These are phyloP conservation scores for Pelmatolapia mariae DNA, from an alignment of 2,113 vertebrate genomes.

Conservation along the genomic window DNA sequence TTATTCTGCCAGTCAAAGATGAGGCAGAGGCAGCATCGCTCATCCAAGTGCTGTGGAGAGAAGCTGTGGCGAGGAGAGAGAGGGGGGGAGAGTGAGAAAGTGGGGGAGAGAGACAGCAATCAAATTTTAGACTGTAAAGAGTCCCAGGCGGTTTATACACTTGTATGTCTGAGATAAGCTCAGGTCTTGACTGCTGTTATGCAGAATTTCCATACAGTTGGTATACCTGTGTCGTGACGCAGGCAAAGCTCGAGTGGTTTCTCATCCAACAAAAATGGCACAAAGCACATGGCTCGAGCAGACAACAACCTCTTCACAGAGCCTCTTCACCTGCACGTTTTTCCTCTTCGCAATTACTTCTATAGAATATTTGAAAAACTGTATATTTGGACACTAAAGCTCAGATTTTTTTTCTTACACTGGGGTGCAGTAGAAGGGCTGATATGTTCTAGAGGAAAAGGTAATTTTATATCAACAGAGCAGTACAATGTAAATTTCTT, in stretches of 20 bases:
- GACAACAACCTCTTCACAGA: background rate
- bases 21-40: constrained; percentile 46
- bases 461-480: background rate
- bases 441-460: background rate
- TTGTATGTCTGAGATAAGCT: constrained; percentile 41
- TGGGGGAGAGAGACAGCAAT: constrained; percentile 13
- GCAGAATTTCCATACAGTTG: constrained; percentile 30
- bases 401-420: background rate
- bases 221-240: background rate
- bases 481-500: background rate
- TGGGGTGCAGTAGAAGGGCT: background rate
- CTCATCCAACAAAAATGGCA: background rate
- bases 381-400: background rate
- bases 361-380: background rate
- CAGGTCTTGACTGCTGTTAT: constrained; percentile 40
- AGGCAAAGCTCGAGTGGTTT: background rate
- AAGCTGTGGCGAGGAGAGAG: background rate
- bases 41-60: constrained; percentile 29
- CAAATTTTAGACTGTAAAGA: constrained; percentile 42
- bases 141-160: constrained; percentile 42
- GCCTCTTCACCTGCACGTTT: background rate
- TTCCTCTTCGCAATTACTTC: background rate
- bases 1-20: constrained; percentile 60
- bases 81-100: background rate
- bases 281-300: background rate